Evolutionary conservation across 92 coral and sea anemone species (phyloP).

Genomic region (Zoanthus sansibaricus): DNA sequence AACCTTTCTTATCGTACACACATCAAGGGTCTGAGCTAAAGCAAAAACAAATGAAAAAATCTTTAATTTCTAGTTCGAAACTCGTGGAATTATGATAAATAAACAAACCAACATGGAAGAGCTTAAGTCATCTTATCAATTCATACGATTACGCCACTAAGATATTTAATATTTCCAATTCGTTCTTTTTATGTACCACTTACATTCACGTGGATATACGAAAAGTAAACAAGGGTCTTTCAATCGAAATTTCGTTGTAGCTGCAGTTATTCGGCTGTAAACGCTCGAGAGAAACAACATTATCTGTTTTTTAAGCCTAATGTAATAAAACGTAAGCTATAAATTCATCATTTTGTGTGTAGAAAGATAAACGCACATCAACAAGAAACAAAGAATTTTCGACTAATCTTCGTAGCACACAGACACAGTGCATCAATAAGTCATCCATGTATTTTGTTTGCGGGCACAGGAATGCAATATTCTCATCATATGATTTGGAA

Average conservation of each 20-base stretch:
- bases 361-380: constrained; percentile 12
- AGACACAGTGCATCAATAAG: constrained; percentile 39
- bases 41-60: background rate
- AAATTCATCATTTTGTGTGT: constrained; percentile 6
- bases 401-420: constrained; percentile 4
- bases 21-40: background rate
- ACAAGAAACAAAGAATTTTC: constrained; percentile 17
- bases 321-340: background rate
- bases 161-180: constrained; percentile 25
- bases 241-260: constrained; percentile 43
- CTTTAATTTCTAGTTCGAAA: background rate
- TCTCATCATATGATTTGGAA: constrained; percentile 38
- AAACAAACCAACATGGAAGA: background rate
- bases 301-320: constrained; percentile 5
- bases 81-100: background rate
- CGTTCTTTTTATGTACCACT: constrained; percentile 14
- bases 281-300: constrained; percentile 8
- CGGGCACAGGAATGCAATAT: constrained; percentile 34
- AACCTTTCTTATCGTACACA: too few species aligned
- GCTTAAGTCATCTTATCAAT: background rate
- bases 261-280: constrained; percentile 35
- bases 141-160: constrained; percentile 31
- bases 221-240: constrained; percentile 43
- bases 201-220: constrained; percentile 38
- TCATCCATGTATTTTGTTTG: constrained; percentile 33